Conservation (phyloP, 2,113 vertebrate genomes). For the Odontophorus gujanensis region DNA sequence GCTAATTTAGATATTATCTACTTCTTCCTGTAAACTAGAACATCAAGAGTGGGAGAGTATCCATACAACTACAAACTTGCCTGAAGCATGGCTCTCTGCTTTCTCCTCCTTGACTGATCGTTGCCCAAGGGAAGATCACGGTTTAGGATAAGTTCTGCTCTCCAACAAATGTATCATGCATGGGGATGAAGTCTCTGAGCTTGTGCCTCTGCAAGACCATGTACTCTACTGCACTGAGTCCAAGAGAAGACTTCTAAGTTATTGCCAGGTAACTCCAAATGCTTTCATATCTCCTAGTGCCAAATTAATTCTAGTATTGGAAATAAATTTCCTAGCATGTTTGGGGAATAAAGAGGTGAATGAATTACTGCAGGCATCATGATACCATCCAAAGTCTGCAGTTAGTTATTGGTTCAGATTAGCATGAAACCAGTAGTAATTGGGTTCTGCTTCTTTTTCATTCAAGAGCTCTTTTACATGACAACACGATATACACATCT, state of each 20-base stretch:
- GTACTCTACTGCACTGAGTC: neutral
- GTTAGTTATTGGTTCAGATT: constrained; percentile 66
- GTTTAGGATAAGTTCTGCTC: neutral
- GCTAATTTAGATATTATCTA: neutral
- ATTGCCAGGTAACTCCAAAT: constrained; percentile 70
- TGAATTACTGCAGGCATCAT: constrained; percentile 68
- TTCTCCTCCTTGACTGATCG: neutral
- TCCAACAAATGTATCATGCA: neutral
- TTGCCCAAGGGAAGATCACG: neutral
- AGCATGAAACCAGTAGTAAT: constrained; percentile 69
- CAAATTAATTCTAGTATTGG: constrained; percentile 73
- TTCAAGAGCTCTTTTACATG: constrained; percentile 78
- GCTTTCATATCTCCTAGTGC: constrained; percentile 34
- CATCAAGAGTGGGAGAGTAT: neutral
- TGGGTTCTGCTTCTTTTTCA: constrained; percentile 72
- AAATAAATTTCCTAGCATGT: constrained; percentile 73
- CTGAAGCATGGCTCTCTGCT: neutral
- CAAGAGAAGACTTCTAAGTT: constrained; percentile 30
- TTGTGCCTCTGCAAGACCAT: neutral
- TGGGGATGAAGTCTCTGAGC: neutral
- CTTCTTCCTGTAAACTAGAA: neutral
- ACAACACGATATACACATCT: constrained; percentile 74
- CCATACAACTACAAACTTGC: neutral
- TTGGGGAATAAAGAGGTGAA: constrained; percentile 78
- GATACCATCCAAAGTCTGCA: constrained; percentile 51